Evolutionary conservation across 2,113 vertebrate species (phyloP).

Genomic region (Nibea albiflora): DNA sequence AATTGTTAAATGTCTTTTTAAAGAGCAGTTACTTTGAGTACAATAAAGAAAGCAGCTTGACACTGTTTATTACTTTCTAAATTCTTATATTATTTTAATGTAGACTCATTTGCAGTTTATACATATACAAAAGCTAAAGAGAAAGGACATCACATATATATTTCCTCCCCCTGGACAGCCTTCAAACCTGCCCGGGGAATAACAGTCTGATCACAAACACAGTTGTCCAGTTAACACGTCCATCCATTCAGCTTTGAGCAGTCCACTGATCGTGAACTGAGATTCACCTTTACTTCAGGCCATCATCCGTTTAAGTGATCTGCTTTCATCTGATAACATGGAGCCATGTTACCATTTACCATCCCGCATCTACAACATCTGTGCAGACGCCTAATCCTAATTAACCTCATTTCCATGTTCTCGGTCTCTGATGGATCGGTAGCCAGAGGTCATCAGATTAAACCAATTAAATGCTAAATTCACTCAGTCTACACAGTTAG

Average conservation of each 20-base stretch:
- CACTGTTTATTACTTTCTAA: background rate
- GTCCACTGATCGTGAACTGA: conserved; percentile 2
- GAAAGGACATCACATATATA: background rate
- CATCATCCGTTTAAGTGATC: background rate
- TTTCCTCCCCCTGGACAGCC: background rate
- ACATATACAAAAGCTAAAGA: background rate
- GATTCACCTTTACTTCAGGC: conserved; percentile 20
- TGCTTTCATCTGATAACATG: conserved; percentile 31
- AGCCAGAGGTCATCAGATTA: background rate
- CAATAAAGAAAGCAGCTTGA: background rate
- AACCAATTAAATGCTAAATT: background rate
- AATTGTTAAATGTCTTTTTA: background rate
- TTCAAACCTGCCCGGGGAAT: background rate
- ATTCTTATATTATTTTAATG: background rate
- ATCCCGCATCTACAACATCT: background rate
- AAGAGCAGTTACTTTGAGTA: background rate
- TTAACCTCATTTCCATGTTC: background rate
- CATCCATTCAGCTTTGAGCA: background rate
- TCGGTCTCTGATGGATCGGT: background rate
- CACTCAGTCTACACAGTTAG: background rate
- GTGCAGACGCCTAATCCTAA: background rate
- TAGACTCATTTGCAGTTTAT: background rate
- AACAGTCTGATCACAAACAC: background rate
- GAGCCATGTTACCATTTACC: background rate
- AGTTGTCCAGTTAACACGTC: background rate